These are phyloP conservation scores for Arvicanthis niloticus DNA, from an alignment of 2,113 vertebrate species.

Conservation along the genomic window DNA sequence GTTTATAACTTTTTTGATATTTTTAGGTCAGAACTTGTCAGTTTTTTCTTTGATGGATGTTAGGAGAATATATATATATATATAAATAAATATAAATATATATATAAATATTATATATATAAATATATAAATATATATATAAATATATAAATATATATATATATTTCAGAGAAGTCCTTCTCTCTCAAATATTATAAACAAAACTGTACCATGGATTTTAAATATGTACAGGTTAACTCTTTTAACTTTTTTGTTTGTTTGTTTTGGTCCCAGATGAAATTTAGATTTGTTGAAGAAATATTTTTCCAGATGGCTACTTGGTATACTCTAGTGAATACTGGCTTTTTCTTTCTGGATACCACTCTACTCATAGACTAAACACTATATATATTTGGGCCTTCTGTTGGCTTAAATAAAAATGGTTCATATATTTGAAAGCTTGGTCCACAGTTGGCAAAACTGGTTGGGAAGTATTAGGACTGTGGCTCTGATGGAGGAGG, in stretches of 20 bases:
- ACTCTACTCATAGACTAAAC: not conserved
- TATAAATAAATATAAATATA: no score
- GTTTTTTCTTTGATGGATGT: not conserved
- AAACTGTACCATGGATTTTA: not conserved
- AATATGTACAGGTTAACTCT: not conserved
- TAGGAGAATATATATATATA: not conserved
- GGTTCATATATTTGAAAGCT: not conserved
- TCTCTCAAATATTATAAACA: not conserved
- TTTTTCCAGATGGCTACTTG: slow-evolving; percentile 3
- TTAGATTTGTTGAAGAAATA: slow-evolving; percentile 48
- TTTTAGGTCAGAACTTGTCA: not conserved
- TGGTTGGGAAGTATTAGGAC: not conserved
- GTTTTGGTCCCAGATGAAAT: not conserved
- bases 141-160: no score
- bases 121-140: not conserved
- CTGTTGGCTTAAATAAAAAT: not conserved
- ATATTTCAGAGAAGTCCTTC: slow-evolving; percentile 5
- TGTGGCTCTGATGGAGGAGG: not conserved
- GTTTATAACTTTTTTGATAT: not conserved
- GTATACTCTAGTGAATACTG: not conserved
- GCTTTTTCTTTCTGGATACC: not conserved
- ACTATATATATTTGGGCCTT: not conserved
- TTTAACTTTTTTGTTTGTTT: not conserved
- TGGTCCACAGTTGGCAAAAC: not conserved
- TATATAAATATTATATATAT: not conserved